phyloP scores from a whole-genome alignment of 2,888 invertebrate species.

The Branchipolynoe longqiensis region DNA sequence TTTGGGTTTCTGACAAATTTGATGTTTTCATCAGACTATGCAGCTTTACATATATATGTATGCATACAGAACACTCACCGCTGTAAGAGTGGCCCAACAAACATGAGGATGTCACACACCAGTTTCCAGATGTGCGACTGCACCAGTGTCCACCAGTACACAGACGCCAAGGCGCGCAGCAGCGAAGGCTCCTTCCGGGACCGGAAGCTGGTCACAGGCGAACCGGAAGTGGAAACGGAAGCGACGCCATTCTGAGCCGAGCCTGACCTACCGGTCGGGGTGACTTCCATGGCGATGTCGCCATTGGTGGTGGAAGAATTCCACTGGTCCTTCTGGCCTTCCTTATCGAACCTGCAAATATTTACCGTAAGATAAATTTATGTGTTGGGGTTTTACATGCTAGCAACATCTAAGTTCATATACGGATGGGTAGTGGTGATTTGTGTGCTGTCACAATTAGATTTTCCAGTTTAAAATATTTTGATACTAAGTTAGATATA shows the following conservation, averaged over 20 bases:
- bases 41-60: too few relatives aligned
- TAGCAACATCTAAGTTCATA: too few relatives aligned
- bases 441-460: not conserved
- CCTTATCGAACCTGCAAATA: conserved; percentile 7
- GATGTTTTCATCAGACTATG: too few relatives aligned
- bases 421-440: not conserved
- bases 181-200: conserved; percentile 69
- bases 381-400: too few relatives aligned
- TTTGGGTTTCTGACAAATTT: too few relatives aligned
- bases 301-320: not conserved
- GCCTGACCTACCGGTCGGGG: too few relatives aligned
- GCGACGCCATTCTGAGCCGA: too few relatives aligned
- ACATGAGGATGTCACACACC: conserved; percentile 53
- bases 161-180: conserved; percentile 70
- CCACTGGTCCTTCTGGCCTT: not conserved
- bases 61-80: conserved; percentile 55
- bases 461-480: too few relatives aligned
- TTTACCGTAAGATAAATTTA: not conserved
- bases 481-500: too few relatives aligned
- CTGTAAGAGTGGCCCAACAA: conserved; percentile 58
- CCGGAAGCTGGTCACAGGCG: too few relatives aligned
- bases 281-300: too few relatives aligned
- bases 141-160: conserved; percentile 70
- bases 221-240: too few relatives aligned
- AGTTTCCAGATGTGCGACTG: conserved; percentile 63